Percentiles rank a stretch among this genome's conserved stretches.
These are phyloP conservation scores for Zaprionus davidi DNA, from an alignment of 1,140 invertebrate species.

Conservation along the genomic window DNA sequence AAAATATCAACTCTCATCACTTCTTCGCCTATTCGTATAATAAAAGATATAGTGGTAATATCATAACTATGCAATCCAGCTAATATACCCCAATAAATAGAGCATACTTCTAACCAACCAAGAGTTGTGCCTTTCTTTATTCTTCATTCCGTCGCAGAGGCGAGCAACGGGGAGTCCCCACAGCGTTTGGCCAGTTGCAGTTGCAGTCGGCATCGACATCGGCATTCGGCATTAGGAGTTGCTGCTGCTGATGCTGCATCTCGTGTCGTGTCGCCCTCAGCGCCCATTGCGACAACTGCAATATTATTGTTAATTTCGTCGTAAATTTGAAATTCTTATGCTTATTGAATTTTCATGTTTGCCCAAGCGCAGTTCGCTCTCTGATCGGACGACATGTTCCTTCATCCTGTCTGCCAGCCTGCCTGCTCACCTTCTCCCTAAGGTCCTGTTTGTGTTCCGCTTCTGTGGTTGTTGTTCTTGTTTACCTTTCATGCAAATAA, in stretches of 20 bases:
- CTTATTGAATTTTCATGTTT: slow-evolving; percentile 83
- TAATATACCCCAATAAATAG: background rate
- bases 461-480: slow-evolving; percentile 10
- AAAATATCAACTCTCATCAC: too few relatives aligned
- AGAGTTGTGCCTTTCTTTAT: slow-evolving; percentile 24
- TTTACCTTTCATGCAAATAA: slow-evolving; percentile 66
- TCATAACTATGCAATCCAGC: too few relatives aligned
- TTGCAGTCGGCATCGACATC: slow-evolving; percentile 1
- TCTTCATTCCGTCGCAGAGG: background rate
- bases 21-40: too few relatives aligned
- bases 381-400: slow-evolving; percentile 35
- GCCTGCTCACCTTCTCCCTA: background rate
- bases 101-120: background rate
- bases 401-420: slow-evolving; percentile 5
- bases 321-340: slow-evolving; percentile 83
- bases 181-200: slow-evolving; percentile 23
- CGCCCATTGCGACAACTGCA: slow-evolving; percentile 63
- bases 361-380: slow-evolving; percentile 13
- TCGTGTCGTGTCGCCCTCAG: slow-evolving; percentile 61
- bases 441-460: slow-evolving; percentile 13
- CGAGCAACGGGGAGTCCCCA: slow-evolving; percentile 29
- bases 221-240: slow-evolving; percentile 3
- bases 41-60: too few relatives aligned
- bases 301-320: slow-evolving; percentile 82
- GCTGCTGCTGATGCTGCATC: slow-evolving; percentile 4